These are phyloP conservation scores for Achroia grisella DNA, from an alignment of 1,140 invertebrate species.

Conservation along the genomic window DNA sequence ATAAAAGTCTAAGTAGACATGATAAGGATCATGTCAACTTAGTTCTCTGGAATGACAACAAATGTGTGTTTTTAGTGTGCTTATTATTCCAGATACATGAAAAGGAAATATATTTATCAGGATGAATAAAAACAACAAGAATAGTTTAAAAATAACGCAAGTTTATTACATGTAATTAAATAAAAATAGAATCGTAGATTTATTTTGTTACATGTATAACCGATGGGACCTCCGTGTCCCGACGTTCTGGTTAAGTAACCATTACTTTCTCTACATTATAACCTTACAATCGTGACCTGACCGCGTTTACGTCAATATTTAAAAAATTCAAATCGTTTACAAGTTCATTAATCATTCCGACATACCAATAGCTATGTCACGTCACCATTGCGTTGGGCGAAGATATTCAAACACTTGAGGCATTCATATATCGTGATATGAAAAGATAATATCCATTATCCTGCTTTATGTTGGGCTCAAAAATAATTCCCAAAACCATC, in stretches of 20 bases:
- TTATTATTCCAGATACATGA: no score
- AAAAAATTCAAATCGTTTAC: background rate
- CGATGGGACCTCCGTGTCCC: constrained; percentile 12
- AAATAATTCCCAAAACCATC: no score
- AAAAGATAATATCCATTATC: no score
- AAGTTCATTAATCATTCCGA: background rate
- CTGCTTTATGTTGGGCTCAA: no score
- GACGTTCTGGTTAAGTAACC: background rate
- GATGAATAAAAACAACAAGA: no score
- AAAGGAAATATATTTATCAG: no score
- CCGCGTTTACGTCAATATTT: background rate
- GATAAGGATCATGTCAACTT: no score
- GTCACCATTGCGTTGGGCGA: constrained; percentile 12
- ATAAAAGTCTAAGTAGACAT: no score
- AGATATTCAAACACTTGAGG: constrained; percentile 12
- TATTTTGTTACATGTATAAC: constrained; percentile 55
- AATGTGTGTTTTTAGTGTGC: no score
- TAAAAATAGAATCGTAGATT: constrained; percentile 64
- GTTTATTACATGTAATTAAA: constrained; percentile 72
- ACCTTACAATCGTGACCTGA: constrained; percentile 15
- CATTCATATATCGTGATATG: no score
- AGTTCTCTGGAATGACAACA: no score
- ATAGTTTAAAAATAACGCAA: constrained; percentile 71
- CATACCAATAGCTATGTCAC: constrained; percentile 1
- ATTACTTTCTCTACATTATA: constrained; percentile 5